Percentiles rank a stretch among this genome's conserved stretches.
phyloP scores from a whole-genome alignment of 2,113 vertebrate species.

The Petromus typicus region DNA sequence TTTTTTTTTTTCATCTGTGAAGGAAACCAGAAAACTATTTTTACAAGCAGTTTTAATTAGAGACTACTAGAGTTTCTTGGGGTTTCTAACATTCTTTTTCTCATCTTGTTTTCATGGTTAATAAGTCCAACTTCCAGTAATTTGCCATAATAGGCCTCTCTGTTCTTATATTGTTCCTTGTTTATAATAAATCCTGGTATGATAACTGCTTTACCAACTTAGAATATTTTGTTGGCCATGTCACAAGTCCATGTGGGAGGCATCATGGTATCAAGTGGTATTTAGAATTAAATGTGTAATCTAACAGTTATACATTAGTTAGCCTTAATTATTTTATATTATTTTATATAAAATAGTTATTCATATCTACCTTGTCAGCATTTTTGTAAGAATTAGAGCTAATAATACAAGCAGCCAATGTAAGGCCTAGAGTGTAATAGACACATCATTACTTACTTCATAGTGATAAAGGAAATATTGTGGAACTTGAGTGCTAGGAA shows the following conservation, averaged over 20 bases:
- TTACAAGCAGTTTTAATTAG: neutral
- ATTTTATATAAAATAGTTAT: neutral
- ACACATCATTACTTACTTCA: neutral
- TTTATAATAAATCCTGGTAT: neutral
- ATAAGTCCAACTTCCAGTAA: slow-evolving; percentile 5
- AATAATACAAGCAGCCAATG: neutral
- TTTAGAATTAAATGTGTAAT: neutral
- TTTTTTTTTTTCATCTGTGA: neutral
- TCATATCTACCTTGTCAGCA: neutral
- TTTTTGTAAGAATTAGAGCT: slow-evolving; percentile 4
- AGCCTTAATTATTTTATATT: too few species aligned
- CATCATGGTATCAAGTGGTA: neutral
- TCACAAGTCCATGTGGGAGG: neutral
- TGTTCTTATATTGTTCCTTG: neutral
- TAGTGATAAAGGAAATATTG: slow-evolving; percentile 17
- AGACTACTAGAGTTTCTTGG: neutral
- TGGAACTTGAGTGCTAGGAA: neutral
- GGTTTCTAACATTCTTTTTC: neutral
- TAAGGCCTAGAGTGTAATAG: neutral
- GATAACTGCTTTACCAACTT: neutral
- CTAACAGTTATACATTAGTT: neutral
- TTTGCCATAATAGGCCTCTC: neutral
- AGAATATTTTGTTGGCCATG: neutral
- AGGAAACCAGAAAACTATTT: neutral
- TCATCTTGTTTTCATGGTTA: neutral